Percentiles rank a stretch among this genome's conserved stretches.
Evolutionary conservation across 2,113 vertebrate species (phyloP).

Genomic region (Cnemophilus loriae): DNA sequence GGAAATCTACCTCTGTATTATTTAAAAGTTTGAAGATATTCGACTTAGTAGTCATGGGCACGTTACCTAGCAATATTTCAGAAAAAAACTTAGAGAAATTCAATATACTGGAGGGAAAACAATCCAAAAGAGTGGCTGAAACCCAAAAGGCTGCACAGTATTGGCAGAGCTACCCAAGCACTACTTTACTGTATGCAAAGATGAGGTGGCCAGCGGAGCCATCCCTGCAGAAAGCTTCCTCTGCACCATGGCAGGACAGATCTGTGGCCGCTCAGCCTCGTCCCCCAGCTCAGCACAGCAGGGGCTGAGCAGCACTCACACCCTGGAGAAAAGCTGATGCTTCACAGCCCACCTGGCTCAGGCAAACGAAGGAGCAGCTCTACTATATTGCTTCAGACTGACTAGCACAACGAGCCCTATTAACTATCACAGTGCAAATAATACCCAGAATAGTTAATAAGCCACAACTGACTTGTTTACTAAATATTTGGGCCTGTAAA

Average conservation of each 20-base stretch:
- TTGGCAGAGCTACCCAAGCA: neutral
- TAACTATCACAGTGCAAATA: neutral
- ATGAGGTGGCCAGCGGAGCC: neutral
- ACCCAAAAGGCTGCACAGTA: neutral
- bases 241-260: neutral
- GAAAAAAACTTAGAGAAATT: neutral
- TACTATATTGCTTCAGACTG: rapidly evolving
- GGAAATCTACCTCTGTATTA: neutral
- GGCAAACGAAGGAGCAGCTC: neutral
- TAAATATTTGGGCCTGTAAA: neutral
- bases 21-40: neutral
- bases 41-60: neutral
- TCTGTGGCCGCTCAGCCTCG: rapidly evolving
- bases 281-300: neutral
- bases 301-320: neutral
- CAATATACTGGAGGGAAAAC: neutral
- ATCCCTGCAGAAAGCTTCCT: neutral
- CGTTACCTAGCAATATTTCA: neutral
- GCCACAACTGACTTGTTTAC: neutral
- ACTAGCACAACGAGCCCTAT: neutral
- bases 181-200: rapidly evolving
- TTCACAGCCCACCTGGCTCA: neutral
- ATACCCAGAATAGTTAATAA: neutral
- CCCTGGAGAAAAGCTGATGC: neutral
- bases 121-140: neutral